Evolutionary conservation across 2,888 invertebrate genomes (phyloP).

Genomic region (Apotomis betuletana): DNA sequence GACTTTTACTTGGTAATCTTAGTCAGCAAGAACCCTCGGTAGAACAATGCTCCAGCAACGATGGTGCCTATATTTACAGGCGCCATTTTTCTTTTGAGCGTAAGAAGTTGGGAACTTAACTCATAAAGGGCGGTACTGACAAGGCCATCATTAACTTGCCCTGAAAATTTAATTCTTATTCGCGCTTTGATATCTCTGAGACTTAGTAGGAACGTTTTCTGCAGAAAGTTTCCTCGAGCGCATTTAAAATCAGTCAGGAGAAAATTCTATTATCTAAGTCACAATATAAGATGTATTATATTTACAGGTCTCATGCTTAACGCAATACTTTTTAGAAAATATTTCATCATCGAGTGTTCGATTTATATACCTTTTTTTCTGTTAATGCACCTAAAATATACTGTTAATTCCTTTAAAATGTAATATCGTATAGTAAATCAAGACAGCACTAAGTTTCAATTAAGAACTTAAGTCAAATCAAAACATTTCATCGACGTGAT

Average conservation of each 20-base stretch:
- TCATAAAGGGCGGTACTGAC: slow-evolving; percentile 32
- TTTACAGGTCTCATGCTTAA: no score
- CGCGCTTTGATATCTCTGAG: slow-evolving; percentile 7
- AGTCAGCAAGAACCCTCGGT: slow-evolving; percentile 21
- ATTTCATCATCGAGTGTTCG: no score
- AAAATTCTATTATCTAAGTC: not conserved
- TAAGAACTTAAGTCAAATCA: not conserved
- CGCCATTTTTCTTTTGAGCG: slow-evolving; percentile 5
- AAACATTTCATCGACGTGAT: not conserved
- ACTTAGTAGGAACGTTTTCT: slow-evolving; percentile 5
- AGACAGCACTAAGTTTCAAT: no score
- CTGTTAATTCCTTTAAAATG: no score
- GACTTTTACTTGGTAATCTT: slow-evolving; percentile 35
- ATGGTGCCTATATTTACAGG: slow-evolving; percentile 5
- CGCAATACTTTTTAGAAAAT: no score
- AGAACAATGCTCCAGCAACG: slow-evolving; percentile 5
- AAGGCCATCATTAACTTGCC: slow-evolving; percentile 22
- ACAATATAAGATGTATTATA: not conserved
- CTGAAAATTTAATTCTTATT: slow-evolving; percentile 24
- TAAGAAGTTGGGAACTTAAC: slow-evolving; percentile 25
- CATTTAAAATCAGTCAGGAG: not conserved
- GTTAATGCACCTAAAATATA: no score
- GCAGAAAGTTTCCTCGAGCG: not conserved
- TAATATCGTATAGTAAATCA: no score
- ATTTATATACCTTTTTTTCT: no score